A percentile compares a stretch with the other conserved stretches of the same genome.
These are phyloP conservation scores for Pseudochirops cupreus DNA, from an alignment of 2,797 vertebrate genomes.

Conservation along the genomic window DNA sequence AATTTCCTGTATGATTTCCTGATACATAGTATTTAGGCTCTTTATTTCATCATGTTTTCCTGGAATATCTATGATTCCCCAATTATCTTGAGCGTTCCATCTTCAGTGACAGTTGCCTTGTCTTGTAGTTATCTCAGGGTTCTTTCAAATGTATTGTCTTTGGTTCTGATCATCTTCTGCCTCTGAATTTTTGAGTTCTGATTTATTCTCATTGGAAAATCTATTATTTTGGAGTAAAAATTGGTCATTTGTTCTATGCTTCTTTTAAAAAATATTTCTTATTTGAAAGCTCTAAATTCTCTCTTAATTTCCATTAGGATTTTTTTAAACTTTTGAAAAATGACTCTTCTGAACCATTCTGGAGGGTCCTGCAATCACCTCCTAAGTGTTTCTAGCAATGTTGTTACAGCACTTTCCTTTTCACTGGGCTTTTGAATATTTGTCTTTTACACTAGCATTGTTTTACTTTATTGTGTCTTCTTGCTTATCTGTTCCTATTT, in stretches of 20 bases:
- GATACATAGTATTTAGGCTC: not conserved
- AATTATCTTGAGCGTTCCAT: not conserved
- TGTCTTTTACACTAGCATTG: not conserved
- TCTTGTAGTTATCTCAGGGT: not conserved
- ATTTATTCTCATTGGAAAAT: not conserved
- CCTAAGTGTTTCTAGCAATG: not conserved
- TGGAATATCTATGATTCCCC: not conserved
- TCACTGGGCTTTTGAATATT: not conserved
- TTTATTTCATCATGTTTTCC: not conserved
- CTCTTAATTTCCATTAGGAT: not conserved
- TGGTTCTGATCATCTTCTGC: not conserved
- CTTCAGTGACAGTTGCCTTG: not conserved
- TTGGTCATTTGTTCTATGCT: not conserved
- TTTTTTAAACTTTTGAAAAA: not conserved
- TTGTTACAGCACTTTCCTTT: not conserved
- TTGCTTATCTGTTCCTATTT: not conserved
- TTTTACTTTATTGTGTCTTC: not conserved
- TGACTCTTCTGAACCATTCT: not conserved
- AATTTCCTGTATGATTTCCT: not conserved
- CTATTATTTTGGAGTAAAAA: not conserved
- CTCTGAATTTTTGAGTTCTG: not conserved
- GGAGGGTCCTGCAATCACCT: not conserved
- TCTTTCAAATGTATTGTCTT: not conserved
- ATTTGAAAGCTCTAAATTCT: not conserved
- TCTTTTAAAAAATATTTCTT: not conserved